Evolutionary conservation across 2,797 vertebrate genomes (phyloP), one percentile per base, ranked within the genome.

Genomic region (Nasua narica): DNA sequence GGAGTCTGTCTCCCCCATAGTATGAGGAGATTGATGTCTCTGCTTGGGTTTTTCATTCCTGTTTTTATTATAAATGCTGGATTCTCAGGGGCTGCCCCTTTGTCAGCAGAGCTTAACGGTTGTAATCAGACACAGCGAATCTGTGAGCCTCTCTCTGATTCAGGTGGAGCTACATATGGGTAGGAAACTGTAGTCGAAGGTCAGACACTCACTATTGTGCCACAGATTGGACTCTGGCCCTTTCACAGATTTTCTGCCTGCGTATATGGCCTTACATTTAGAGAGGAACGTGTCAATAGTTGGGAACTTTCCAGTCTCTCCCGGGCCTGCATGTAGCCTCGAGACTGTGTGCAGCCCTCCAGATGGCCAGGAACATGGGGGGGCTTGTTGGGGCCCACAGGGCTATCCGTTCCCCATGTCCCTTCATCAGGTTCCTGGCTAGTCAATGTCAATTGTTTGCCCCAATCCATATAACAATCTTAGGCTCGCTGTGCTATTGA

Each of bases 31-130:
- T 29, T 81, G n/a, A 46, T 48, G 8, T 12, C 67, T 74, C 50
- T 56, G 7, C 27, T 35, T 46, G 32, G 35, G 43, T n/a, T 92
- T 87, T 76, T 13, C 29, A 10, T 3, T 37, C 1, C 4, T 16
- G 25, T n/a, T 52, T 86, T 94, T 43, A n/a, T 81, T 90, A 40
- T 37, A 50, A 56, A 74, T 7, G 23, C 40, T 70, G 69, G 16
- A 23, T 62, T 76, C 19, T 54, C 27, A 14, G 60, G 40, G 16
- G 5, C 46, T 48, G 15, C 11, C 43, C 2, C 48, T 23, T 0
- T 8, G 43, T 67, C 65, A 25, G 5, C 43, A 4, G 15, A 54
- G 54, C 14, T 15, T 32, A 23, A 13, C 1, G 18, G 35, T n/a
- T 19, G 32, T 50, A 46, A 8, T n/a, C 37, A 79, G 18, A 52